A percentile compares a stretch with the other conserved stretches of the same genome.
Evolutionary conservation across 1,140 invertebrate species (phyloP).

Genomic region (Drosophila lacertosa): DNA sequence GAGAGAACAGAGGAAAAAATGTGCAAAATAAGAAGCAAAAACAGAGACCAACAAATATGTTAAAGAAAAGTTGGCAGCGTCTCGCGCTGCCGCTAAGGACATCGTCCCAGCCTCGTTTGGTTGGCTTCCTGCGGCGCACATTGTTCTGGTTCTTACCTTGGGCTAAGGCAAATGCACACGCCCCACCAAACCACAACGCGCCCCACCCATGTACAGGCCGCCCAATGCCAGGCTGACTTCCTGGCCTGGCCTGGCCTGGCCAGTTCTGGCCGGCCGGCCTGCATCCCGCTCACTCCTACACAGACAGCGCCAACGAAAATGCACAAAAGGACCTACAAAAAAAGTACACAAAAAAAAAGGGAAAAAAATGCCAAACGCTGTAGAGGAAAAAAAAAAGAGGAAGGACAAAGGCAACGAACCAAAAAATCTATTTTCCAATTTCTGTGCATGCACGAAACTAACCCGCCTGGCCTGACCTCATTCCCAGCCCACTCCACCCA

Average conservation of each 20-base stretch:
- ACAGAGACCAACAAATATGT: slow-evolving; percentile 59
- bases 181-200: background rate
- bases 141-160: slow-evolving; percentile 62
- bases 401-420: slow-evolving; percentile 74
- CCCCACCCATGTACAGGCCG: background rate
- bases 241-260: slow-evolving; percentile 52
- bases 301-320: slow-evolving; percentile 3
- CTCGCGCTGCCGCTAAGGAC: slow-evolving; percentile 37
- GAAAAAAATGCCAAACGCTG: slow-evolving; percentile 32
- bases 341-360: slow-evolving; percentile 30
- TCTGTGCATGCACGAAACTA: slow-evolving; percentile 69
- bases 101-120: slow-evolving; percentile 7
- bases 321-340: slow-evolving; percentile 29
- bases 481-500: slow-evolving; percentile 56
- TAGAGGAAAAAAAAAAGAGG: slow-evolving; percentile 41
- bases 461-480: slow-evolving; percentile 34
- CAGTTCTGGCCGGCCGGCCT: slow-evolving; percentile 47
- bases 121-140: slow-evolving; percentile 28
- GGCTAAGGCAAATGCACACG: slow-evolving; percentile 42
- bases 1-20: slow-evolving; percentile 17
- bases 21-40: background rate
- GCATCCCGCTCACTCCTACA: slow-evolving; percentile 36
- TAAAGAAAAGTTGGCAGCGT: slow-evolving; percentile 49
- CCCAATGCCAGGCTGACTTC: slow-evolving; percentile 55
- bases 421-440: slow-evolving; percentile 83